Base-by-base conservation (phyloP, 2,888 invertebrate genomes). In the Calliphora vomitoria region DNA sequence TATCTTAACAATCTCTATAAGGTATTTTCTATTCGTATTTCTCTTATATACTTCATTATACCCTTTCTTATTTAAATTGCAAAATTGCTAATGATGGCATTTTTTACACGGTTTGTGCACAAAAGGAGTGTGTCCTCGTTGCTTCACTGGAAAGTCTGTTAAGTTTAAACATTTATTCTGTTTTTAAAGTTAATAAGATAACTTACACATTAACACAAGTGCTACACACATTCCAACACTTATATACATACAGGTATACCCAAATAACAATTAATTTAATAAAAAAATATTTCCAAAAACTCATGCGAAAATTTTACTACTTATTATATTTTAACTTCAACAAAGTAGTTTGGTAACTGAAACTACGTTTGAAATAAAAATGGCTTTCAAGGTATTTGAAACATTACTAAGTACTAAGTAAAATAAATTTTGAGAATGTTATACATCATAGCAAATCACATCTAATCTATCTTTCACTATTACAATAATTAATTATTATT, bases 161-260 rank as follows among this genome's bases (percentile, higher is more conserved):
- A 58, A 68, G 78, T 68, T 79, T 79, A 44, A 18, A 68, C 68
- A 79, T 68, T 68, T 58, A 79, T 79, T 66, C 68, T 47, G 41
- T 60, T 38, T 50, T 79, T 79, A 68, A 68, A 79, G 47, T 58
- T 69, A 58, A 68, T 68, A 69, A 72, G 55, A 64, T 53, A 55
- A 18, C 44, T 69, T 31, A 35, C 15, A 55, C 72, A 72, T 72
- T 53, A 41, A 44, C n/a, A 66, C 50, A 66, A 74, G 44, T 53
- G 25, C 38, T 20, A 44, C 13, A 1, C 4, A 53, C 15, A 44
- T 13, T 41, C 50, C 15, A 15, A 1, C 4, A 3, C 8, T 53
- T 8, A 53, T 53, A n/a, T n/a, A n/a, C 15, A 53, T 8, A 50
- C 6, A 53, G 1, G 18, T 13, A 44, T 11, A 44, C 44, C 44